Base-by-base conservation (phyloP, 2,888 invertebrate genomes). In the Tachystola acroxantha region DNA sequence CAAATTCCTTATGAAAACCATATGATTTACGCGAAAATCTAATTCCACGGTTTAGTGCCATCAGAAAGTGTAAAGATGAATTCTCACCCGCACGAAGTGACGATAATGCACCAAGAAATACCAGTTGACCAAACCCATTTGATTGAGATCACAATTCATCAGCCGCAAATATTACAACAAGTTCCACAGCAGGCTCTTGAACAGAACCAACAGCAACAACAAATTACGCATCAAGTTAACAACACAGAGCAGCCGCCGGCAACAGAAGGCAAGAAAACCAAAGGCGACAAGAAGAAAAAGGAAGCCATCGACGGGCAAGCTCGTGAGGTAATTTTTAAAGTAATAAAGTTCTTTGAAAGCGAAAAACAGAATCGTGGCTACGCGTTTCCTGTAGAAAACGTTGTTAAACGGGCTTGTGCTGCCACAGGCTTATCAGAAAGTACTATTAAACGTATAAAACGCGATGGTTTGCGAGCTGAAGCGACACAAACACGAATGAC, bases 321-420 rank as follows among this genome's bases (percentile, higher is more conserved):
- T 7, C 66, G 84, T 20, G 85, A 85, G 48, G 75, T 85, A 0
- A 85, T 85, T 34, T 85, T 69, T 46, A 78, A 80, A 57, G 85
- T 85, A 10, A 84, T 85, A 10, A 84, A 82, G 48, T 85, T 85
- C 48, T 85, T 85, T 46, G 85, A 85, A 45, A 84, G 82, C 39
- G 85, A 85, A 65, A 85, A 85, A 70, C 78, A 78, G 45, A 85
- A 81, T 11, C 70, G 82, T 48, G 84, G 84, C 25, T 85, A 85
- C 41, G 74, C 82, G 1, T 84, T 76, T 48, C 84, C 85, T 0
- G 85, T 85, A 0, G 84, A 86, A 46, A 84, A 85, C 41, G 85
- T 85, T 1, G 78, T 85, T 0, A 85, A 86, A 48, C 52, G 85
- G 2, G 80, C 85, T 0, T 84, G 84, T 25, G 84, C 84, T 0